phyloP scores from a whole-genome alignment of 2,797 vertebrate genomes.

The Macropodus opercularis region DNA sequence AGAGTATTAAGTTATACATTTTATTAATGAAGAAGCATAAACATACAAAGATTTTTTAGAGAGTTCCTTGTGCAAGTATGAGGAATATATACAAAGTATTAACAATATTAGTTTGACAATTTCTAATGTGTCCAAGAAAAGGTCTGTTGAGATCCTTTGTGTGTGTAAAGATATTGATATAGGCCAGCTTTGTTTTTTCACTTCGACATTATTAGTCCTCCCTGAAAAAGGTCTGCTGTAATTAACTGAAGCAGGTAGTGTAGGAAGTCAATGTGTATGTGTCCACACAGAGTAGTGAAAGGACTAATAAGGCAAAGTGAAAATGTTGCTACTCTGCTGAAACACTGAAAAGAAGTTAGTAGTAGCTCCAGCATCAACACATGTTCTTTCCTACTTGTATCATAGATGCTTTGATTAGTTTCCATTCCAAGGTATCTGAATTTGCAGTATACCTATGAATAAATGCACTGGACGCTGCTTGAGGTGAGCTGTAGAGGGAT shows the following conservation, averaged over 20 bases:
- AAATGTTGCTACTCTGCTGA: not conserved
- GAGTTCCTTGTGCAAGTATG: not conserved
- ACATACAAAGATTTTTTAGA: no score
- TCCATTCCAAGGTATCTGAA: not conserved
- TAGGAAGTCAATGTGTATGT: not conserved
- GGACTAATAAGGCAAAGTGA: conserved; percentile 3
- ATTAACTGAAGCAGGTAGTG: not conserved
- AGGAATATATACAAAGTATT: not conserved
- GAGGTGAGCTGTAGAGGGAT: not conserved
- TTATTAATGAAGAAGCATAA: no score
- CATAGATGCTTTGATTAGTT: no score
- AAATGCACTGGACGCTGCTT: no score
- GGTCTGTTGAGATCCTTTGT: not conserved
- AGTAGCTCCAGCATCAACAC: no score
- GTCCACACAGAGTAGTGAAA: conserved; percentile 8
- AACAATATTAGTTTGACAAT: not conserved
- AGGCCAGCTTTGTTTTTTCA: not conserved
- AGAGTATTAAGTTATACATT: no score
- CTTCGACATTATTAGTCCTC: not conserved
- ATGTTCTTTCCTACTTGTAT: no score
- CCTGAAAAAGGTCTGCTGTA: not conserved
- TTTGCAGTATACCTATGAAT: no score
- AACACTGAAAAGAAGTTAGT: no score
- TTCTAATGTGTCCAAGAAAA: not conserved
- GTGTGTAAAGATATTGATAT: not conserved